Evolutionary conservation across 2,113 vertebrate species (phyloP).

Genomic region (Archocentrus centrarchus): DNA sequence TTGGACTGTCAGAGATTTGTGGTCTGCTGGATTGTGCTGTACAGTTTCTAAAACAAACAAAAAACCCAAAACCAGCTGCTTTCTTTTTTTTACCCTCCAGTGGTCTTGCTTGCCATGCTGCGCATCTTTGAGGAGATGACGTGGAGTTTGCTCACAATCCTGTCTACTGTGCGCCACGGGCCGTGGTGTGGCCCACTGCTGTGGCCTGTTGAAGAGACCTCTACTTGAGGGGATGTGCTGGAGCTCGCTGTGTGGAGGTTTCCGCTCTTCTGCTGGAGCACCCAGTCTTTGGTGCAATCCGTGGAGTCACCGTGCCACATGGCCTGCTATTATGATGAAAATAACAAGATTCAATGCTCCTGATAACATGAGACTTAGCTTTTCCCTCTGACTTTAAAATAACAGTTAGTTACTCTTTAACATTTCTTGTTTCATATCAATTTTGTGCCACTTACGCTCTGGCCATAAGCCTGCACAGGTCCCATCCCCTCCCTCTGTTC

Average conservation of each 20-base stretch:
- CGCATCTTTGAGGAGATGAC: conserved; percentile 83
- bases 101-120: conserved; percentile 80
- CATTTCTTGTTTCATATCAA: too few species aligned
- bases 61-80: background rate
- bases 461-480: conserved; percentile 19
- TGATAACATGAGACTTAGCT: background rate
- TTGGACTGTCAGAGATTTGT: background rate
- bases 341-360: background rate
- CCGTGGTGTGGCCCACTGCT: conserved; percentile 51
- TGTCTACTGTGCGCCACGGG: conserved; percentile 80
- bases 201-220: conserved; percentile 46
- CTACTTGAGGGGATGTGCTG: conserved; percentile 32
- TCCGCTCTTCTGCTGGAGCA: conserved; percentile 86
- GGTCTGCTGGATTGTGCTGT: background rate
- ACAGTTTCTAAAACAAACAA: background rate
- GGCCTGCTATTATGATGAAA: conserved; percentile 4
- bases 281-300: conserved; percentile 88
- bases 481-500: conserved; percentile 44
- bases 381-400: too few species aligned
- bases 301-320: conserved; percentile 34
- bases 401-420: too few species aligned
- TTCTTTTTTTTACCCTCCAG: conserved; percentile 78
- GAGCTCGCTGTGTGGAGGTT: conserved; percentile 68
- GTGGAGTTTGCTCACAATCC: conserved; percentile 84
- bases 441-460: conserved; percentile 48